These are phyloP conservation scores for Rhizoglyphus robini DNA, from an alignment of 1,140 invertebrate genomes.

Conservation along the genomic window DNA sequence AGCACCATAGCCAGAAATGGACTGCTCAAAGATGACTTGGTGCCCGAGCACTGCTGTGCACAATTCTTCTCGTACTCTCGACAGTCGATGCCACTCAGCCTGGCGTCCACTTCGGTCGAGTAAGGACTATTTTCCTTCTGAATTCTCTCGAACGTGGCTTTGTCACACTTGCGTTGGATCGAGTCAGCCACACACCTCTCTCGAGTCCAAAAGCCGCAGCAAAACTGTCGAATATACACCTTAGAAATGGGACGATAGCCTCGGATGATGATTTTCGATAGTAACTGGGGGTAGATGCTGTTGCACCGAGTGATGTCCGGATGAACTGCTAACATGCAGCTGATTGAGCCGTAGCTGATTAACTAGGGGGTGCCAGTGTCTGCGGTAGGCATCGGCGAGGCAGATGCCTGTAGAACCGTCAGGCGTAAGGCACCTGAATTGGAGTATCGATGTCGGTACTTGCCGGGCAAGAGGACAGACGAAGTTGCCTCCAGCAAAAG, in stretches of 20 bases:
- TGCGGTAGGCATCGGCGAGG: not conserved
- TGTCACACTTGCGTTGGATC: not conserved
- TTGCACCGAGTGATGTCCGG: not conserved
- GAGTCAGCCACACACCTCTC: not conserved
- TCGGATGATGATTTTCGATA: not conserved
- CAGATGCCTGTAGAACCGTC: not conserved
- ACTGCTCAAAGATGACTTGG: not conserved
- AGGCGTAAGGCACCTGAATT: not conserved
- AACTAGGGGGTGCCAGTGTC: not conserved
- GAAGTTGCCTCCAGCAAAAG: not conserved
- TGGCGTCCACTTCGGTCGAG: not conserved
- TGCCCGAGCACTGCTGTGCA: not conserved
- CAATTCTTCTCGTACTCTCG: not conserved
- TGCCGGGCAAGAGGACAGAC: not conserved
- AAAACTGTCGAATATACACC: not conserved
- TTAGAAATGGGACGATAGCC: not conserved
- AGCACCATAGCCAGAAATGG: not conserved
- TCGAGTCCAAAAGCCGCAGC: not conserved
- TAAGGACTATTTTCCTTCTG: not conserved
- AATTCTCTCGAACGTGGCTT: not conserved
- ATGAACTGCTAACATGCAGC: slow-evolving; percentile 1
- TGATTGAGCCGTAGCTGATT: not conserved
- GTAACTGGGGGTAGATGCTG: not conserved
- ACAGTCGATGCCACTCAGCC: not conserved
- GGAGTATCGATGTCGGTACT: not conserved